phyloP scores from a whole-genome alignment of 2,888 invertebrate genomes.

The Phymatocera aterrima region DNA sequence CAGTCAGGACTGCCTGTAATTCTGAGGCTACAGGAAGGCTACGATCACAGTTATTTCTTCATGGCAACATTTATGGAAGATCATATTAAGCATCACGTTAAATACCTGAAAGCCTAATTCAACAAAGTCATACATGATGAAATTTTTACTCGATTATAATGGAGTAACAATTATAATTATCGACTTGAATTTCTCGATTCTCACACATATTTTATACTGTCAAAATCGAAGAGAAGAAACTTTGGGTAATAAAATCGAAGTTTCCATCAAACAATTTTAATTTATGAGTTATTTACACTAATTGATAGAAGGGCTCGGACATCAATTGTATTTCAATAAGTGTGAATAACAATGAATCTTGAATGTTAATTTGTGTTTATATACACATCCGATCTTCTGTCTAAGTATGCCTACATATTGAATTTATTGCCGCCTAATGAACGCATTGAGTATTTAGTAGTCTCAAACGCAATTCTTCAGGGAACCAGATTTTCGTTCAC shows the following conservation, averaged over 20 bases:
- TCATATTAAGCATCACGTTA: conserved; percentile 93
- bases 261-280: conserved; percentile 1
- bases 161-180: neutral
- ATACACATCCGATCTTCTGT: neutral
- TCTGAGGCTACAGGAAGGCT: conserved; percentile 86
- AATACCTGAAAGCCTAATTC: conserved; percentile 79
- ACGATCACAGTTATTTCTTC: conserved; percentile 97
- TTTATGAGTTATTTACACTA: neutral
- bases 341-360: neutral
- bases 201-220: neutral
- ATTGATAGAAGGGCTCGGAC: neutral
- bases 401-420: neutral
- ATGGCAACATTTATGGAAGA: conserved; percentile 94
- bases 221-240: neutral
- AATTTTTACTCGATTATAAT: too few species aligned
- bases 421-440: neutral
- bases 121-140: neutral
- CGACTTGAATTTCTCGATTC: neutral
- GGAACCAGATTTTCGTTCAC: neutral
- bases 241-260: neutral
- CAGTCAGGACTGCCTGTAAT: conserved; percentile 83
- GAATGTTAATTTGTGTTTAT: neutral
- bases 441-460: neutral
- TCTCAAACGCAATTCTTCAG: neutral
- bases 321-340: neutral